Evolutionary conservation across 2,113 vertebrate species (phyloP).

Genomic region (Oryzias curvinotus): DNA sequence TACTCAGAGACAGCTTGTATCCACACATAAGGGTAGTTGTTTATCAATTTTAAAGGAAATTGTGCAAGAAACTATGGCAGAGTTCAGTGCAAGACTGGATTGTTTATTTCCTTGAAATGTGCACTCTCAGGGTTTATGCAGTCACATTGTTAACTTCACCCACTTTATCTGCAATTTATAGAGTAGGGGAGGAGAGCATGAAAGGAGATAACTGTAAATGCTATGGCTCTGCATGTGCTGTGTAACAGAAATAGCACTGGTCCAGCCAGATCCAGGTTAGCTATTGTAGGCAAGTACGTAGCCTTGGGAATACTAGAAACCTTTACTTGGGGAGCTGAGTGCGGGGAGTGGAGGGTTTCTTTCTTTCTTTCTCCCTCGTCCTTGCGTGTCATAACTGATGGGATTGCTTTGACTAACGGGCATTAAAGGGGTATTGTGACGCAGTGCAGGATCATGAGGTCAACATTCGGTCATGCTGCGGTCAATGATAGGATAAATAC

Average conservation of each 20-base stretch:
- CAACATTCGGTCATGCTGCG: slow-evolving; percentile 9
- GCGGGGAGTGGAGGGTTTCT: not conserved
- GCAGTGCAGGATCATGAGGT: slow-evolving; percentile 78
- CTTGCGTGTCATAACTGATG: slow-evolving; percentile 82
- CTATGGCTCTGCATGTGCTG: slow-evolving; percentile 13
- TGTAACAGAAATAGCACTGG: slow-evolving; percentile 11
- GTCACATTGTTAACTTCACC: slow-evolving; percentile 14
- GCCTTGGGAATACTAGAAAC: slow-evolving; percentile 20
- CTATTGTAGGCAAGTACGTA: slow-evolving; percentile 29
- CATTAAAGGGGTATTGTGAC: slow-evolving; percentile 78
- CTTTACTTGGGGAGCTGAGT: slow-evolving; percentile 2
- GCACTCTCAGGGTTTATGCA: not conserved
- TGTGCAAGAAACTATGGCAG: not conserved
- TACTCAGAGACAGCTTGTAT: too few relatives aligned
- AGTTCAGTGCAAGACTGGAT: not conserved
- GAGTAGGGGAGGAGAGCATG: slow-evolving; percentile 65
- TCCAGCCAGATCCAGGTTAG: slow-evolving; percentile 27
- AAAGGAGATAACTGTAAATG: not conserved
- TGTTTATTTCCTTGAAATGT: slow-evolving; percentile 15
- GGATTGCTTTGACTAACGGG: slow-evolving; percentile 79
- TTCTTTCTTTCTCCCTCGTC: slow-evolving; percentile 58
- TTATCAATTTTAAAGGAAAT: not conserved
- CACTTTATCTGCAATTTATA: slow-evolving; percentile 1
- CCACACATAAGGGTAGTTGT: too few relatives aligned
- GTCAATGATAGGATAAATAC: slow-evolving; percentile 24